A percentile compares a stretch with the other conserved stretches of the same genome.
Evolutionary conservation across 2,888 invertebrate genomes (phyloP).

Genomic region (Plebejus argus): DNA sequence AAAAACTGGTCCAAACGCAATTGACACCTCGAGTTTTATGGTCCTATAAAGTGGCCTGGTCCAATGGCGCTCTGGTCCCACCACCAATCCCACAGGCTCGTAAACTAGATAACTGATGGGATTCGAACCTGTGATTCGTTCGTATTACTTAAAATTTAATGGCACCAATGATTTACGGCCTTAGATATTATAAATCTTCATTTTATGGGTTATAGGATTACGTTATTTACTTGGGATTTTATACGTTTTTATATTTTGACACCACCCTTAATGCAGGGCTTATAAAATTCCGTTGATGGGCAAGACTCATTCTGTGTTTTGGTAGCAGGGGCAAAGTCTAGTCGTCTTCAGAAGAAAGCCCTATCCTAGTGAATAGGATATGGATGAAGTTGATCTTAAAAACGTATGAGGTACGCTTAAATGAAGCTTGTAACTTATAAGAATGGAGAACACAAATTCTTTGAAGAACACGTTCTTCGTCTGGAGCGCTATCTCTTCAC

Average conservation of each 20-base stretch:
- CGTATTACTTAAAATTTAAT: slow-evolving; percentile 32
- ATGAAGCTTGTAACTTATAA: too few relatives aligned
- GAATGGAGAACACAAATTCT: too few relatives aligned
- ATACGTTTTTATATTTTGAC: slow-evolving; percentile 16
- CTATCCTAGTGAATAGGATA: too few relatives aligned
- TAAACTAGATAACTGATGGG: slow-evolving; percentile 59
- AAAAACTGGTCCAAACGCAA: slow-evolving; percentile 50
- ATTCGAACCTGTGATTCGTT: slow-evolving; percentile 20
- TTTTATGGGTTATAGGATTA: slow-evolving; percentile 25
- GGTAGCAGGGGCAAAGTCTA: not conserved
- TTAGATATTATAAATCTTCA: slow-evolving; percentile 18
- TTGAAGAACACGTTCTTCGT: too few relatives aligned
- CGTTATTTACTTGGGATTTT: slow-evolving; percentile 11
- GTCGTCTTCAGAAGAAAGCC: not conserved
- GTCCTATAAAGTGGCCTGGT: slow-evolving; percentile 45
- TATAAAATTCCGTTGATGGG: not conserved
- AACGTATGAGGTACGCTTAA: too few relatives aligned
- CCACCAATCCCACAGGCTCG: slow-evolving; percentile 68
- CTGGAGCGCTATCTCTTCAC: too few relatives aligned
- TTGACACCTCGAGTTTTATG: slow-evolving; percentile 74
- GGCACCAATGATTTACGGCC: slow-evolving; percentile 16
- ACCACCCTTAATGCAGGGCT: not conserved
- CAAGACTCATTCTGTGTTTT: not conserved
- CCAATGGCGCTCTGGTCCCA: slow-evolving; percentile 64
- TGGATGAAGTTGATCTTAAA: too few relatives aligned